A percentile compares a stretch with the other conserved stretches of the same genome.
Evolutionary conservation across 2,113 vertebrate genomes (phyloP).

Genomic region (Zapus hudsonius): DNA sequence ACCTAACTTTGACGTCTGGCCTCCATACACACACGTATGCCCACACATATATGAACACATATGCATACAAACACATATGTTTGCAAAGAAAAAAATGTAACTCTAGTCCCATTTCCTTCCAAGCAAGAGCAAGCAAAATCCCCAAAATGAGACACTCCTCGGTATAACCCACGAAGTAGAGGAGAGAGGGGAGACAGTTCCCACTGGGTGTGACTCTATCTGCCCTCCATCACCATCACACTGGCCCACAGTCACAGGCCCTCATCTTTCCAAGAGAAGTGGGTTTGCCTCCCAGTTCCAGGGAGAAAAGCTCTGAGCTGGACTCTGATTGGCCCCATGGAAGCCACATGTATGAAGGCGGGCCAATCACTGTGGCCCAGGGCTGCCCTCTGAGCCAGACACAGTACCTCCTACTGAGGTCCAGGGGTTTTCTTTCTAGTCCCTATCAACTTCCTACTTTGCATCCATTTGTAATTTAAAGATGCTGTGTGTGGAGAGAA

Average conservation of each 20-base stretch:
- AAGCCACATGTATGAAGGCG: background rate
- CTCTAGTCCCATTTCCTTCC: background rate
- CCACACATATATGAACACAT: too few relatives aligned
- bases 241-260: too few relatives aligned
- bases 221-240: background rate
- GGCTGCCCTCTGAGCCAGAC: background rate
- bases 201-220: background rate
- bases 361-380: background rate
- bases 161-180: background rate
- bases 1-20: too few relatives aligned
- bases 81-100: background rate
- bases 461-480: too few relatives aligned
- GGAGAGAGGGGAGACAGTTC: background rate
- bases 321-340: background rate
- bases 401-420: background rate
- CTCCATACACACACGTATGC: too few relatives aligned
- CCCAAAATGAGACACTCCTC: background rate
- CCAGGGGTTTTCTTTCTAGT: too few relatives aligned
- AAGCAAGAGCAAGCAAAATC: background rate
- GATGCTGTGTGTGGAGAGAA: background rate
- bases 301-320: background rate
- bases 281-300: background rate
- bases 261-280: background rate
- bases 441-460: too few relatives aligned
- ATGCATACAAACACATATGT: too few relatives aligned